These are phyloP conservation scores for Andinoacara biseriatus DNA, from an alignment of 2,113 vertebrate genomes.

Conservation along the genomic window DNA sequence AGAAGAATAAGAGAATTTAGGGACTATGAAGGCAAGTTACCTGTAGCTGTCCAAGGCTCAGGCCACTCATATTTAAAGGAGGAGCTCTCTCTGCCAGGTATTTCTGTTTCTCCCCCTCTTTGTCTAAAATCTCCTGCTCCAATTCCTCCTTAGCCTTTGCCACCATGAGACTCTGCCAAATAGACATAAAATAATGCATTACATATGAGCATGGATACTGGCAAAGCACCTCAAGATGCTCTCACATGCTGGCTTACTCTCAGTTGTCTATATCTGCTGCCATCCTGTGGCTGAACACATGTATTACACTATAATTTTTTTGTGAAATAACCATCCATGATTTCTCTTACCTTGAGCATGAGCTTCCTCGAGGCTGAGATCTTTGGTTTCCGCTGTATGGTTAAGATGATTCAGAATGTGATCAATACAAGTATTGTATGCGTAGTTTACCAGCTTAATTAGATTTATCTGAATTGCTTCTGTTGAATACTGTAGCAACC, in stretches of 20 bases:
- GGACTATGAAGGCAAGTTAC: conserved; percentile 61
- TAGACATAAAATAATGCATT: background rate
- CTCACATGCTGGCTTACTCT: background rate
- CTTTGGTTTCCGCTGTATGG: conserved; percentile 87
- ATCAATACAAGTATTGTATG: background rate
- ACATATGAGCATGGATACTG: background rate
- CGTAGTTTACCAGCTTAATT: background rate
- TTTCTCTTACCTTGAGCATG: conserved; percentile 85
- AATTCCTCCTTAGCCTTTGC: conserved; percentile 93
- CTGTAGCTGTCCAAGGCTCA: conserved; percentile 88
- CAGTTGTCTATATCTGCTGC: conserved; percentile 23
- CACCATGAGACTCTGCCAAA: conserved; percentile 90
- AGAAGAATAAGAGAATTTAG: background rate
- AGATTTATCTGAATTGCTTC: background rate
- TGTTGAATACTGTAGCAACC: background rate
- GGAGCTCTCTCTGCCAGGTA: conserved; percentile 88
- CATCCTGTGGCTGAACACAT: conserved; percentile 12
- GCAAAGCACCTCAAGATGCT: background rate
- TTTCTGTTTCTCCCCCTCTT: conserved; percentile 87
- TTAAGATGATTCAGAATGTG: conserved; percentile 2
- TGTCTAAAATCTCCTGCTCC: conserved; percentile 88
- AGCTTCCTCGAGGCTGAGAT: conserved; percentile 95
- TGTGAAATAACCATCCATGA: rapidly evolving
- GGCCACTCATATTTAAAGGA: conserved; percentile 75
- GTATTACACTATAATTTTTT: background rate